Evolutionary conservation across 2,797 vertebrate genomes (phyloP).

Genomic region (Sebastes dallii): DNA sequence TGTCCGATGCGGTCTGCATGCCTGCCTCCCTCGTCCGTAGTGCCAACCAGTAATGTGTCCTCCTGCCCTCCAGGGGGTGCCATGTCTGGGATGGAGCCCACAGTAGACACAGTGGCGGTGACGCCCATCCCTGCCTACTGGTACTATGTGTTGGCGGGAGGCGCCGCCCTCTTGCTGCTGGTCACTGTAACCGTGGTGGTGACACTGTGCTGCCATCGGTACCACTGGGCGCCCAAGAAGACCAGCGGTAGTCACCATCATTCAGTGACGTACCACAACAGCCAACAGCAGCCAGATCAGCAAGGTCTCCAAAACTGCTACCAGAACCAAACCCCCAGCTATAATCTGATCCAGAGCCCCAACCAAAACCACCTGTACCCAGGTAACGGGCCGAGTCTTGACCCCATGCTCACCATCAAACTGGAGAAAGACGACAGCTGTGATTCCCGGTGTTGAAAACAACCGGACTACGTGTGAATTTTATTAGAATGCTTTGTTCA

Average conservation of each 20-base stretch:
- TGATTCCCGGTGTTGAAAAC: conserved; percentile 85
- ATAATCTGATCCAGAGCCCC: conserved; percentile 58
- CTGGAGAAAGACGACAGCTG: conserved; percentile 91
- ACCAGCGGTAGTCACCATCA: conserved; percentile 86
- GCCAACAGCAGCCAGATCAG: conserved; percentile 63
- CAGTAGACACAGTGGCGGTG: conserved; percentile 95
- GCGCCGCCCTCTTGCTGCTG: conserved; percentile 94
- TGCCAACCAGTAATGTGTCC: conserved; percentile 76
- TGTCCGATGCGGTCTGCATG: conserved; percentile 65
- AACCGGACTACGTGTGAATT: conserved; percentile 13
- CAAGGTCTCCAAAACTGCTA: conserved; percentile 54
- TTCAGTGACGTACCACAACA: conserved; percentile 95
- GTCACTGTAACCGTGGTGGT: conserved; percentile 90
- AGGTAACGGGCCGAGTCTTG: conserved; percentile 85
- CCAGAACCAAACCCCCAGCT: conserved; percentile 66
- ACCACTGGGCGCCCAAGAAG: conserved; percentile 97
- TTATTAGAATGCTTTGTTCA: conserved; percentile 11
- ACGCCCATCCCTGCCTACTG: conserved; percentile 96
- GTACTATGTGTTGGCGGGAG: conserved; percentile 99
- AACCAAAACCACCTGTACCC: conserved; percentile 89
- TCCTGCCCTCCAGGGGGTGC: conserved; percentile 98
- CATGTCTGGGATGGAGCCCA: conserved; percentile 95
- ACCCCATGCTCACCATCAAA: conserved; percentile 95
- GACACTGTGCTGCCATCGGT: conserved; percentile 96
- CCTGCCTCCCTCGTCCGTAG: conserved; percentile 51